These are phyloP conservation scores for Caloenas nicobarica DNA, from an alignment of 2,113 vertebrate species.

Conservation along the genomic window DNA sequence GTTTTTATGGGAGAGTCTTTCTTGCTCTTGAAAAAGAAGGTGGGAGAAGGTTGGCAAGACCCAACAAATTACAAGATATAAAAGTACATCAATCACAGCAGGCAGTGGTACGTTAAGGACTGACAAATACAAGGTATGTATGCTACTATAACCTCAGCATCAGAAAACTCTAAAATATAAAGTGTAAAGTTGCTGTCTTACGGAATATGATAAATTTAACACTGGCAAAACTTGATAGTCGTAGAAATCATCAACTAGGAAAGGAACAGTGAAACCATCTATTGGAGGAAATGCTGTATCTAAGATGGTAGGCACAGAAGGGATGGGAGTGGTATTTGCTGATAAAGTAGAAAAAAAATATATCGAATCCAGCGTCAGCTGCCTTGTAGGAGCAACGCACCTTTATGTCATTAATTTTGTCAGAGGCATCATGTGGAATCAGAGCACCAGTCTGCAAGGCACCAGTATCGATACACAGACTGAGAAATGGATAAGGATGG, in stretches of 20 bases:
- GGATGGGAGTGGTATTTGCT: neutral
- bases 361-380: neutral
- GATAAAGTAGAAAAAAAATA: neutral
- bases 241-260: neutral
- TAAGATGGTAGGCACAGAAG: neutral
- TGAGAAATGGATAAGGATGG: neutral
- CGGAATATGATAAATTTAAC: neutral
- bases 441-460: neutral
- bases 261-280: rapidly evolving
- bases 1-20: neutral
- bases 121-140: neutral
- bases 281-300: neutral
- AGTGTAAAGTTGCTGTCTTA: neutral
- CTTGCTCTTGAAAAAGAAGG: neutral
- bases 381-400: neutral
- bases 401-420: neutral
- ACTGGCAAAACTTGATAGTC: neutral
- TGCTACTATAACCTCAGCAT: neutral
- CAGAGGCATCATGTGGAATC: neutral
- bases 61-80: neutral
- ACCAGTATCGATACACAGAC: neutral
- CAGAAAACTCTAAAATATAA: neutral
- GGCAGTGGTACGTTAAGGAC: neutral
- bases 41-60: neutral
- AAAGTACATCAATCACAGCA: neutral